phyloP scores from a whole-genome alignment of 2,113 vertebrate genomes.

The Cebus imitator region DNA sequence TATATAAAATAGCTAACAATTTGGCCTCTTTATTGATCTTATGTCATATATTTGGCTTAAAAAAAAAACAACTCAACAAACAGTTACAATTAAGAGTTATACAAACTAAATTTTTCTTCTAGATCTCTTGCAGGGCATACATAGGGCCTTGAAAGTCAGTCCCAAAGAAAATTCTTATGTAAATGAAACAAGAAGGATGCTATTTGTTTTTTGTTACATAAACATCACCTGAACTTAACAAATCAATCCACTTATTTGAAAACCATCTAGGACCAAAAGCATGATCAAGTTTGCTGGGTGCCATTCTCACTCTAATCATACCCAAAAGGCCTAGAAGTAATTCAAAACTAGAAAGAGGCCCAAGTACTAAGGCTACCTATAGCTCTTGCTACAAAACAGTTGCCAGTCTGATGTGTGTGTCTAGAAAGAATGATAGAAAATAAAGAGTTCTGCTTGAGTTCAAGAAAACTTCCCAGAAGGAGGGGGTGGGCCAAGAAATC shows the following conservation, averaged over 20 bases:
- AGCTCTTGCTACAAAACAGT: not conserved
- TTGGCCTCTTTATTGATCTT: constrained; percentile 57
- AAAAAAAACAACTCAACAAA: not conserved
- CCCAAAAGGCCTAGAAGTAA: not conserved
- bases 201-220: not conserved
- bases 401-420: not conserved
- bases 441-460: not conserved
- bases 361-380: not conserved
- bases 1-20: constrained; percentile 29
- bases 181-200: not conserved
- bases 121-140: not conserved
- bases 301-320: not conserved
- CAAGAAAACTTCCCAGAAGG: constrained; percentile 95
- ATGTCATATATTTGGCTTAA: constrained; percentile 25
- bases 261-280: not conserved
- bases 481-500: constrained; percentile 97
- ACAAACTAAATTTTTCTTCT: not conserved
- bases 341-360: not conserved
- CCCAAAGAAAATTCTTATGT: not conserved
- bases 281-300: not conserved
- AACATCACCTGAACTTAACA: not conserved
- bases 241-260: not conserved
- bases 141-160: not conserved
- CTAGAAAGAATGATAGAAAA: not conserved
- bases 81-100: not conserved